phyloP scores from a whole-genome alignment of 2,113 vertebrate genomes.

The Nicator chloris region DNA sequence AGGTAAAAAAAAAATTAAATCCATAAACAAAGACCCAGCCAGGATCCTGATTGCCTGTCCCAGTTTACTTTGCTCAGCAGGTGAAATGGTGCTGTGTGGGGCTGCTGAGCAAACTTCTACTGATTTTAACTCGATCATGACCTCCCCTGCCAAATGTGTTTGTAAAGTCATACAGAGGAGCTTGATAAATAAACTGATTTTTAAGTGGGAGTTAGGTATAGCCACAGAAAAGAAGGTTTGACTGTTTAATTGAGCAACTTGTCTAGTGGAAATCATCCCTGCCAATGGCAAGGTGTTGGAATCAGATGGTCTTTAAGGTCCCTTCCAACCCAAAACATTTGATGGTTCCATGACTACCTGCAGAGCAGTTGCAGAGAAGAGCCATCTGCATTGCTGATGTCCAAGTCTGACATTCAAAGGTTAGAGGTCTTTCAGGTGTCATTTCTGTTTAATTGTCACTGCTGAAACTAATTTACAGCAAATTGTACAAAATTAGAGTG shows the following conservation, averaged over 20 bases:
- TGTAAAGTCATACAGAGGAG: neutral
- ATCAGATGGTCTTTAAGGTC: neutral
- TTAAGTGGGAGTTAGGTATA: neutral
- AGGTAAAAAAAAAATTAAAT: neutral
- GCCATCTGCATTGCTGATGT: neutral
- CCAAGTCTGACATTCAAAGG: neutral
- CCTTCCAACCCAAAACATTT: neutral
- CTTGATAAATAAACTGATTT: neutral
- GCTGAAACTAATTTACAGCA: neutral
- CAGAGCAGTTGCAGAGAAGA: neutral
- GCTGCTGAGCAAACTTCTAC: neutral
- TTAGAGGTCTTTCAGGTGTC: neutral
- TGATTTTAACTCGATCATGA: accelerated
- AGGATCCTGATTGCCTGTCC: neutral
- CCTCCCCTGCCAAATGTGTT: neutral
- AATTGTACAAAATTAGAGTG: neutral
- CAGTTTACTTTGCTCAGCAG: neutral
- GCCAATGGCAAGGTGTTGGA: neutral
- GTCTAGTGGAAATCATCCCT: neutral
- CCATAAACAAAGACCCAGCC: neutral
- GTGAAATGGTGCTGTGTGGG: neutral
- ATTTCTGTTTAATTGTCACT: neutral
- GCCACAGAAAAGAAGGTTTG: neutral
- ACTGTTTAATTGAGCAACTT: neutral
- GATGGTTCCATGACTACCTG: neutral